Evolutionary conservation across 2,113 vertebrate genomes (phyloP).

Genomic region (Python bivittatus): DNA sequence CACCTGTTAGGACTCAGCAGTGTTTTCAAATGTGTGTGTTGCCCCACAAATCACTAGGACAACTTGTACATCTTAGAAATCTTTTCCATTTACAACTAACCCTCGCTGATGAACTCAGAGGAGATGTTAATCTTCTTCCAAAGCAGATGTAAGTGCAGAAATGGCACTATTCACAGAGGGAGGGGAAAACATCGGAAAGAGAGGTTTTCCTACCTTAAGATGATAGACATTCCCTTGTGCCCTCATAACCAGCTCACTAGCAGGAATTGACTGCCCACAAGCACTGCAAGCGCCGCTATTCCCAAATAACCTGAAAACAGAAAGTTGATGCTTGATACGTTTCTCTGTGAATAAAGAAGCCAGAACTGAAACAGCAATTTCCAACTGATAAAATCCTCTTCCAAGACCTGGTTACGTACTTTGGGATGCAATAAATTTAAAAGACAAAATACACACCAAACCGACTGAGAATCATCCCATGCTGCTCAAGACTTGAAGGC

Average conservation of each 20-base stretch:
- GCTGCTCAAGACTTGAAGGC: slow-evolving; percentile 53
- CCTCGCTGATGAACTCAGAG: slow-evolving; percentile 12
- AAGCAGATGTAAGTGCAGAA: not conserved
- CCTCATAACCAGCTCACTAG: slow-evolving; percentile 98
- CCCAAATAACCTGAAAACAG: slow-evolving; percentile 92
- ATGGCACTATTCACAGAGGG: not conserved
- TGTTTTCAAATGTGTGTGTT: slow-evolving; percentile 14
- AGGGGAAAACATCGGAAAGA: not conserved
- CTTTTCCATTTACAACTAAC: slow-evolving; percentile 15
- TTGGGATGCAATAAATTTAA: not conserved
- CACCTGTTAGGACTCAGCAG: slow-evolving; percentile 57
- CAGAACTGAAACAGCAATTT: slow-evolving; percentile 32
- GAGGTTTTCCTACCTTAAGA: slow-evolving; percentile 87
- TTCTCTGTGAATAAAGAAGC: slow-evolving; percentile 52
- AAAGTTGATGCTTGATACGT: slow-evolving; percentile 60
- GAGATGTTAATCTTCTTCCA: slow-evolving; percentile 12
- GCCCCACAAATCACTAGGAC: slow-evolving; percentile 36
- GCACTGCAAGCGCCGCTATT: slow-evolving; percentile 98
- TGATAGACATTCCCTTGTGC: slow-evolving; percentile 99
- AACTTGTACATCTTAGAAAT: slow-evolving; percentile 31
- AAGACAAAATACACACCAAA: slow-evolving; percentile 1
- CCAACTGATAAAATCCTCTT: slow-evolving; percentile 31
- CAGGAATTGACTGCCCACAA: slow-evolving; percentile 97
- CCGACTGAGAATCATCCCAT: slow-evolving; percentile 60
- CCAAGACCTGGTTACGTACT: slow-evolving; percentile 49